A percentile compares a stretch with the other conserved stretches of the same genome.
phyloP scores from a whole-genome alignment of 2,797 vertebrate genomes.

The Tadarida brasiliensis region DNA sequence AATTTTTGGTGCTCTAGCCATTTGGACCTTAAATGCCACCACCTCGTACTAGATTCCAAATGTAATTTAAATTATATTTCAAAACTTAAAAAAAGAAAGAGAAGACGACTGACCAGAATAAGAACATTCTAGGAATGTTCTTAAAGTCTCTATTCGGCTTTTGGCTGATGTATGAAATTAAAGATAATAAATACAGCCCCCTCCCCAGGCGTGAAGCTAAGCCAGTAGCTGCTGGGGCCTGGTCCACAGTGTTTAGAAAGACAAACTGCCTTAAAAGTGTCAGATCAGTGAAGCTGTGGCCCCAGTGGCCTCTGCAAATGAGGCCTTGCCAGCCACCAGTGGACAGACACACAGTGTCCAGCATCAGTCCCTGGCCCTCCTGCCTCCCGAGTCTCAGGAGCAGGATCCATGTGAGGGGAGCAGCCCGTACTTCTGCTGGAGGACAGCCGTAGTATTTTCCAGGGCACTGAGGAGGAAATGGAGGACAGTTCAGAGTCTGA shows the following conservation, averaged over 20 bases:
- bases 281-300: background rate
- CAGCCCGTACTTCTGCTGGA: constrained; percentile 93
- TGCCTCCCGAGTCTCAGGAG: background rate
- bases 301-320: constrained; percentile 80
- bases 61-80: constrained; percentile 25
- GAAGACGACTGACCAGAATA: background rate
- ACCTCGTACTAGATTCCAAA: background rate
- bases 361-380: constrained; percentile 48
- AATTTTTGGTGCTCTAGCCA: background rate
- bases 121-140: constrained; percentile 50
- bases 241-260: constrained; percentile 1
- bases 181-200: background rate
- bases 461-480: constrained; percentile 90
- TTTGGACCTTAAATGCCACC: constrained; percentile 4
- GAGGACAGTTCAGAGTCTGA: constrained; percentile 49
- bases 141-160: constrained; percentile 22
- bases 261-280: background rate
- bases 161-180: background rate
- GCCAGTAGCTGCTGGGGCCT: constrained; percentile 9
- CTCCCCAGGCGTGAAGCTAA: background rate
- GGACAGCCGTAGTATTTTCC: constrained; percentile 90
- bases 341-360: constrained; percentile 83
- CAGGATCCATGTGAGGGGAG: constrained; percentile 67
- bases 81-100: background rate
- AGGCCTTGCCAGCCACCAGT: constrained; percentile 41